Conservation (phyloP, 2,888 invertebrate genomes). For the Spatulosminthurus flaviceps region DNA sequence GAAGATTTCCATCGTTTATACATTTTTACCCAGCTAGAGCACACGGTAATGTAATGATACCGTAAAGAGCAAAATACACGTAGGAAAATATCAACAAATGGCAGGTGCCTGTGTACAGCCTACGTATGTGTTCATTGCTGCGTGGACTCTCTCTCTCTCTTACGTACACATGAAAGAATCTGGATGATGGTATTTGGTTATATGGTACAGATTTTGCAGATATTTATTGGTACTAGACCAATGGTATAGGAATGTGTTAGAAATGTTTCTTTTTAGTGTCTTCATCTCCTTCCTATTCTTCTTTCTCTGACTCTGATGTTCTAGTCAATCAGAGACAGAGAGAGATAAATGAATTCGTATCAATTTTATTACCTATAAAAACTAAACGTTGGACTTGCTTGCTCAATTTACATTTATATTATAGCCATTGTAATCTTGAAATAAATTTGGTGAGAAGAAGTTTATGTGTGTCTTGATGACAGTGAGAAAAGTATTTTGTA, state of each 20-base stretch:
- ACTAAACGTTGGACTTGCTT: no score
- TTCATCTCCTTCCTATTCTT: neutral
- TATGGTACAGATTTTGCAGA: neutral
- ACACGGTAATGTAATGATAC: neutral
- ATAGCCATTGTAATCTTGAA: no score
- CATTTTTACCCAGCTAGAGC: no score
- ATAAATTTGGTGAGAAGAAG: no score
- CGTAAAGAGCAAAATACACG: no score
- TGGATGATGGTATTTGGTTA: conserved; percentile 6
- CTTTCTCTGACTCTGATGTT: neutral
- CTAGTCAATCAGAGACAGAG: neutral
- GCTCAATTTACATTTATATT: no score
- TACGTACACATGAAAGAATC: neutral
- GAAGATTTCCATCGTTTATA: no score
- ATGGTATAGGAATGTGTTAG: neutral
- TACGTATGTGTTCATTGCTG: neutral
- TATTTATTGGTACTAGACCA: neutral
- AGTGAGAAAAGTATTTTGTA: no score
- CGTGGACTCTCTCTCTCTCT: neutral
- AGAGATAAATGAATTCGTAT: neutral
- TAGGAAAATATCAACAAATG: neutral
- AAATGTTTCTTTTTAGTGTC: no score
- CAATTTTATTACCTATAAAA: neutral
- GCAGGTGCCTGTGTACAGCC: neutral
- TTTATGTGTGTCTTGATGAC: no score